These are phyloP conservation scores for Plutomurus gul DNA, from an alignment of 1,140 invertebrate species.

Conservation along the genomic window DNA sequence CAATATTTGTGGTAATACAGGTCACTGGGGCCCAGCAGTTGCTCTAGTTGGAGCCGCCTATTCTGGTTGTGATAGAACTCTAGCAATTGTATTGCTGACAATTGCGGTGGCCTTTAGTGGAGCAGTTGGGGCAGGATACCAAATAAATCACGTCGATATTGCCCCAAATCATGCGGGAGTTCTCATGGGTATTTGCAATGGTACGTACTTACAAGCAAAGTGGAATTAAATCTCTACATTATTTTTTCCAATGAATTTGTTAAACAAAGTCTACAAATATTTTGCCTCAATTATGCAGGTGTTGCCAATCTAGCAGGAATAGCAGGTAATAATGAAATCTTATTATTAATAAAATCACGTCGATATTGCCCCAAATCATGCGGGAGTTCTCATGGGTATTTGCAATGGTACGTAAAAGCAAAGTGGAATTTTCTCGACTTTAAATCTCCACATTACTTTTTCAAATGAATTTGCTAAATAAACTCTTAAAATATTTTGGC, in stretches of 20 bases:
- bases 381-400: slow-evolving; percentile 63
- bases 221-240: no score
- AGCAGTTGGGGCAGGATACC: slow-evolving; percentile 59
- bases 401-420: slow-evolving; percentile 58
- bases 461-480: neutral
- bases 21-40: slow-evolving; percentile 73
- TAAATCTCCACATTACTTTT: no score
- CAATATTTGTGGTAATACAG: slow-evolving; percentile 57
- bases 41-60: slow-evolving; percentile 81
- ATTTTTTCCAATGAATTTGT: neutral
- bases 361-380: slow-evolving; percentile 63
- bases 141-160: slow-evolving; percentile 62
- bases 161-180: slow-evolving; percentile 62
- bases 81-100: slow-evolving; percentile 60
- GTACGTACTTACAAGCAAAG: neutral
- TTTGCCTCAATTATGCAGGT: neutral
- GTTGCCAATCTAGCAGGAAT: slow-evolving; percentile 41
- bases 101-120: slow-evolving; percentile 60
- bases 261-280: neutral
- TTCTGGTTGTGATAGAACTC: slow-evolving; percentile 69
- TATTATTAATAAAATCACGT: slow-evolving; percentile 61
- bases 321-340: no score
- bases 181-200: slow-evolving; percentile 64
- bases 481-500: neutral
- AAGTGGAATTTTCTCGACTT: no score